Conservation (phyloP, 64 coral and sea anemone species). For the Stylophora pistillata region DNA sequence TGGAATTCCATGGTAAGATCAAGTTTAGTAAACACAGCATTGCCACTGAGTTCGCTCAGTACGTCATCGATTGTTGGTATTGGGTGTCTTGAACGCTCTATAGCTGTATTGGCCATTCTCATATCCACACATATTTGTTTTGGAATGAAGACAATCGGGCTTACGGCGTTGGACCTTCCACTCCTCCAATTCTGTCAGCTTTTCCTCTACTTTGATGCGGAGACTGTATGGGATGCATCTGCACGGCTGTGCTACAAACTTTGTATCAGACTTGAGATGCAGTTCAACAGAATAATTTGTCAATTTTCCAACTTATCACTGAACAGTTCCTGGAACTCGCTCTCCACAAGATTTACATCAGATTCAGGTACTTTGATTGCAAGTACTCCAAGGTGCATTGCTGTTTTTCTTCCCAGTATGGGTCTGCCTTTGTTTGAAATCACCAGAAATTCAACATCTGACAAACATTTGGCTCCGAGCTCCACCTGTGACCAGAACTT, state of each 20-base stretch:
- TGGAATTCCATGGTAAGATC: conserved; percentile 10
- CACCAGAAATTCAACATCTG: too few species aligned
- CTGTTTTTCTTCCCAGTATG: too few species aligned
- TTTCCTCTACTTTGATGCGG: background rate
- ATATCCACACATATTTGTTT: conserved; percentile 50
- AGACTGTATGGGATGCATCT: conserved; percentile 21
- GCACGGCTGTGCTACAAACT: background rate
- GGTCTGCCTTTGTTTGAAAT: too few species aligned
- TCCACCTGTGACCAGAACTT: too few species aligned
- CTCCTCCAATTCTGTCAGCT: conserved; percentile 25
- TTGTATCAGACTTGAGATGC: background rate
- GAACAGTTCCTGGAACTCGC: background rate
- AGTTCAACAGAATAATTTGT: conserved; percentile 38
- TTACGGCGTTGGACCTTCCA: background rate
- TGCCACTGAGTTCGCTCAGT: background rate
- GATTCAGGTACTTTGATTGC: too few species aligned
- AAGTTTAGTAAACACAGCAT: background rate
- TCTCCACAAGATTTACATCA: too few species aligned
- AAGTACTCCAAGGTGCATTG: too few species aligned
- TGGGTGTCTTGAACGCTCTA: conserved; percentile 22
- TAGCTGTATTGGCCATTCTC: conserved; percentile 19
- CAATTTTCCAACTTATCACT: conserved; percentile 44
- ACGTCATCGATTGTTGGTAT: conserved; percentile 30
- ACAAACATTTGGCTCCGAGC: too few species aligned
- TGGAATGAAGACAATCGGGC: conserved; percentile 4